Conservation (phyloP, 2,888 invertebrate species). For the Microplitis manilae region DNA sequence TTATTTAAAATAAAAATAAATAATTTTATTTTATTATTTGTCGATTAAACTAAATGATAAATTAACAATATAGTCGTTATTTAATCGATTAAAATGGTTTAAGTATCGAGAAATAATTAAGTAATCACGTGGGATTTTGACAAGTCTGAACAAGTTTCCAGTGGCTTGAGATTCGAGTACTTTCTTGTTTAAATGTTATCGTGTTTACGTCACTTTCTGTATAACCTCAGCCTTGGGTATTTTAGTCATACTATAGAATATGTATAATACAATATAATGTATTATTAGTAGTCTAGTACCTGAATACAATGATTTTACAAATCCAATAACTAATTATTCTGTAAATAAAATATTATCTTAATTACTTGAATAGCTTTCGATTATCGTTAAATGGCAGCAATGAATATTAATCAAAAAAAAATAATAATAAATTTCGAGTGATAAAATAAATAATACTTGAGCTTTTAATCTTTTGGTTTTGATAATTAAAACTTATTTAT, state of each 20-base stretch:
- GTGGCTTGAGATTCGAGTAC: not conserved
- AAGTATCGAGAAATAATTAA: not conserved
- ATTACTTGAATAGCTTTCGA: no score
- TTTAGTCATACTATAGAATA: not conserved
- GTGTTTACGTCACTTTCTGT: not conserved
- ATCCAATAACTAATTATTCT: no score
- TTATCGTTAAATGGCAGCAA: no score
- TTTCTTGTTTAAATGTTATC: not conserved
- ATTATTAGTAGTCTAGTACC: not conserved
- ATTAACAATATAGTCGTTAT: not conserved
- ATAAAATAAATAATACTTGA: not conserved
- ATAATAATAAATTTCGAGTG: no score
- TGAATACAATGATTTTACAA: not conserved
- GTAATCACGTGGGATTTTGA: not conserved
- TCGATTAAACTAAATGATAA: not conserved
- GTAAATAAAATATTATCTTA: no score
- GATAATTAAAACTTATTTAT: not conserved
- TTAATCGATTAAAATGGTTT: not conserved
- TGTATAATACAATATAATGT: not conserved
- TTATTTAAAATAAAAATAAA: no score
- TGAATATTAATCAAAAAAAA: no score
- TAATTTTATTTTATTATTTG: no score
- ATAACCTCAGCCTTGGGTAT: not conserved
- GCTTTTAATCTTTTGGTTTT: not conserved
- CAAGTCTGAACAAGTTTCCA: not conserved